phyloP scores from a whole-genome alignment of 2,888 invertebrate species.

The Copidosoma aretas region DNA sequence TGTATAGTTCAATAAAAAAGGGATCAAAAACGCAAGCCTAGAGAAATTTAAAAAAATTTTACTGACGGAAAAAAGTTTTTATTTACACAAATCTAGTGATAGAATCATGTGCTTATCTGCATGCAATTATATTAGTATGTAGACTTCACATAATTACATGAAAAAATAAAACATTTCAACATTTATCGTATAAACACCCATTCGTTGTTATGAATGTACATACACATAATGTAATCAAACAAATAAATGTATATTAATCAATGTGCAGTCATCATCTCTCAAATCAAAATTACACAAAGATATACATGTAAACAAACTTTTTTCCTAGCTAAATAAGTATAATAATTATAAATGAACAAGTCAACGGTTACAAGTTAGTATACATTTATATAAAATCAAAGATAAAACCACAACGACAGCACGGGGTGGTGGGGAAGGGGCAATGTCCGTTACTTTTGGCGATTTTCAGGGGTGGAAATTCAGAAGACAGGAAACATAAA shows the following conservation, averaged over 20 bases:
- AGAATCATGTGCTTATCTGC: no score
- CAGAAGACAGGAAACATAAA: neutral
- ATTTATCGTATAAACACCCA: neutral
- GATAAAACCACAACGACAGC: constrained; percentile 29
- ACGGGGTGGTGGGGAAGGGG: constrained; percentile 8
- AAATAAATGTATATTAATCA: neutral
- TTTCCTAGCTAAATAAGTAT: constrained; percentile 17
- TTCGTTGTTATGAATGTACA: neutral
- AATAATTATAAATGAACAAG: neutral
- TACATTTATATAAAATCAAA: constrained; percentile 25
- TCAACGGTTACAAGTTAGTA: constrained; percentile 29
- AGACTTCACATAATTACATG: neutral
- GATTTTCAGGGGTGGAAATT: neutral
- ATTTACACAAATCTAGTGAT: neutral
- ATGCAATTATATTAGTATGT: neutral
- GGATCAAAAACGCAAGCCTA: constrained; percentile 13
- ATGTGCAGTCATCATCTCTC: neutral
- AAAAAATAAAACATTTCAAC: neutral
- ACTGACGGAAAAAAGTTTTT: constrained; percentile 22
- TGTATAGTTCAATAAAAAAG: neutral
- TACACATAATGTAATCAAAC: neutral
- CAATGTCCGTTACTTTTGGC: neutral
- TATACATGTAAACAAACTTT: constrained; percentile 17
- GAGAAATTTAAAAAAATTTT: neutral
- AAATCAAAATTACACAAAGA: neutral